These are phyloP conservation scores for Amphiprion ocellaris DNA, from an alignment of 2,113 vertebrate species.

Conservation along the genomic window DNA sequence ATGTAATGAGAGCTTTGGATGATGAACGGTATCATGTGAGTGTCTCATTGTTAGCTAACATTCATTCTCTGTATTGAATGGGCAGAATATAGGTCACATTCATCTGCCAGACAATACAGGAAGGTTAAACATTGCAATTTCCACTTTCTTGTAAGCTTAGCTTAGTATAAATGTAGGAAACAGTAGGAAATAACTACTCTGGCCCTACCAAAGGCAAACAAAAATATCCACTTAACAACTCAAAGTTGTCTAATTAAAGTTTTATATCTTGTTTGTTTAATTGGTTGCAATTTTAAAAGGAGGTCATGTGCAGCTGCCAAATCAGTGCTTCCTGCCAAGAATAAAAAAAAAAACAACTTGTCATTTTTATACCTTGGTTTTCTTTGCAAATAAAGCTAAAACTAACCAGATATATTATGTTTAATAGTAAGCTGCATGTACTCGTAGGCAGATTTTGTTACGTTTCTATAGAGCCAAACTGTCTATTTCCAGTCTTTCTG, in stretches of 20 bases:
- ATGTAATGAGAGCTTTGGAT: conserved; percentile 70
- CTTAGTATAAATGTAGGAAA: neutral
- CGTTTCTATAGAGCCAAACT: neutral
- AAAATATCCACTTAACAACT: neutral
- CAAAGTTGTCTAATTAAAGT: neutral
- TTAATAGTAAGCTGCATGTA: too few species aligned
- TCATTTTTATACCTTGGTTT: too few species aligned
- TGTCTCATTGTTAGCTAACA: neutral
- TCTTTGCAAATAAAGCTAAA: too few species aligned
- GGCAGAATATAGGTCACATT: too few species aligned
- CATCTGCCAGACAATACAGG: too few species aligned
- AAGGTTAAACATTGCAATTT: neutral
- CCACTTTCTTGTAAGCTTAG: neutral
- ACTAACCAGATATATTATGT: too few species aligned
- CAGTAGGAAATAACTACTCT: neutral
- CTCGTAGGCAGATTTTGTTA: neutral
- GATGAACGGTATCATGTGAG: conserved; percentile 53
- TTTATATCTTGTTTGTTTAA: neutral
- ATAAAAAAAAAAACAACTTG: too few species aligned
- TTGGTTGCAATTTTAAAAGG: neutral
- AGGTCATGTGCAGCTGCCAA: neutral
- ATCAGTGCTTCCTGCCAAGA: too few species aligned
- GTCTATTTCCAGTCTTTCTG: neutral
- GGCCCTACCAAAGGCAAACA: neutral
- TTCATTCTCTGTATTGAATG: too few species aligned